Evolutionary conservation across 2,888 invertebrate species (phyloP).

Genomic region (Minunthozetes semirufus): DNA sequence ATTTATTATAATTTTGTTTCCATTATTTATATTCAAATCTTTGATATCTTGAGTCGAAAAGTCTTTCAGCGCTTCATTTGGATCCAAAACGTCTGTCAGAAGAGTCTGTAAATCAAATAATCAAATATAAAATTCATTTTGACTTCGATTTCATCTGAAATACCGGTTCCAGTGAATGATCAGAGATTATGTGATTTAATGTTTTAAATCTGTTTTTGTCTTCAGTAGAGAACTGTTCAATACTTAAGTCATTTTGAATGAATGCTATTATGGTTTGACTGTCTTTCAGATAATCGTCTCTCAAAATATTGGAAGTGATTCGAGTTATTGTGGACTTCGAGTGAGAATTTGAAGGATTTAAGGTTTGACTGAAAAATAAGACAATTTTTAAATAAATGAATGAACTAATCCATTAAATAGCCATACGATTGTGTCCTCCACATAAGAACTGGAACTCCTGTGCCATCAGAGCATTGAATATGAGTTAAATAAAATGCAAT

Average conservation of each 20-base stretch:
- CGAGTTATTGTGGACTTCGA: not conserved
- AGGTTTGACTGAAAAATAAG: not conserved
- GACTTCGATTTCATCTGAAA: not conserved
- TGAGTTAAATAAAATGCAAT: not conserved
- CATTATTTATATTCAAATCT: slow-evolving; percentile 1
- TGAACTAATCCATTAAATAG: not conserved
- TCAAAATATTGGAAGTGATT: slow-evolving; percentile 18
- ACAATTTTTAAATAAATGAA: not conserved
- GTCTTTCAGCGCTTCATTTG: slow-evolving; percentile 17
- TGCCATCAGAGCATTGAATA: not conserved
- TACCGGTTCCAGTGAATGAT: not conserved
- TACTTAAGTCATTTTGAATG: slow-evolving; percentile 7
- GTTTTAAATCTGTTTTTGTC: not conserved
- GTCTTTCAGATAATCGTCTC: slow-evolving; percentile 11
- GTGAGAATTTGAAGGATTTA: not conserved
- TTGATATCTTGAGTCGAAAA: slow-evolving; percentile 8
- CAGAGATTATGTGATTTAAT: not conserved
- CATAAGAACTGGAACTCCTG: slow-evolving; percentile 13
- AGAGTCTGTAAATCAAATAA: not conserved
- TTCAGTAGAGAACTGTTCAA: slow-evolving; percentile 13
- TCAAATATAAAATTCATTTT: not conserved
- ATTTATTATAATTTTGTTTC: slow-evolving; percentile 7
- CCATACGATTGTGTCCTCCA: not conserved
- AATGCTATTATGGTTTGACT: slow-evolving; percentile 5
- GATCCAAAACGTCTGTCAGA: slow-evolving; percentile 1